Evolutionary conservation across 2,888 invertebrate genomes (phyloP), one percentile per base, ranked within the genome.

Genomic region (Tenthredo distinguenda): DNA sequence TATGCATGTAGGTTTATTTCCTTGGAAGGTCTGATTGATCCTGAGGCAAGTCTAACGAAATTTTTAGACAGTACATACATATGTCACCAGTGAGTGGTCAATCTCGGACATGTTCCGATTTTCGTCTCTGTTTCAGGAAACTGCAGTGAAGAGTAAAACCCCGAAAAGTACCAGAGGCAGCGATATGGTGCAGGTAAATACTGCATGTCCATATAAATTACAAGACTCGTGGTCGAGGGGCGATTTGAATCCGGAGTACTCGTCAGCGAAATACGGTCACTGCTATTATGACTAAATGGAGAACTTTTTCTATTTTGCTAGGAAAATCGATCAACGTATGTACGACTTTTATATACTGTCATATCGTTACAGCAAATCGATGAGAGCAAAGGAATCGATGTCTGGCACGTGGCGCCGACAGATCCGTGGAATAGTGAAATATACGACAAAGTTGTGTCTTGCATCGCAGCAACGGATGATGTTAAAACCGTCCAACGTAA

Each of bases 361-460:
- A 15, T 26, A n/a, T 21, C 26, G 12, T 62, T 21, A 9, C 81
- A 83, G 83, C 40, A 47, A 34, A 71, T 9, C 7, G 37, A 43
- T 21, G 31, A 47, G 47, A 47, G 47, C 50, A 10, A 85, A 88
- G 71, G 85, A 74, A 90, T 90, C 71, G 88, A 89, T 65, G 84
- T 89, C n/a, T 92, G 91, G 91, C 87, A 91, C 65, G 86, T 91
- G 18, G 88, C 85, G 18, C 79, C 88, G 0, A 86, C 74, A 0
- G 88, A 92, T 87, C 90, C 90, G 18, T 89, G 89, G 89, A 86
- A 87, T 40, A 79, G 83, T 7, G 79, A 84, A 12, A 87, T 89
- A 26, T 88, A 89, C 55, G 86, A 91, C 10, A 10, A 86, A 0
- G 85, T 91, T 1, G 68, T 89, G 26, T 74, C 77, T 40, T 87